Percentiles rank a stretch among this genome's conserved stretches.
Evolutionary conservation across 1,140 invertebrate species (phyloP).

Genomic region (Camponotus vicinus): DNA sequence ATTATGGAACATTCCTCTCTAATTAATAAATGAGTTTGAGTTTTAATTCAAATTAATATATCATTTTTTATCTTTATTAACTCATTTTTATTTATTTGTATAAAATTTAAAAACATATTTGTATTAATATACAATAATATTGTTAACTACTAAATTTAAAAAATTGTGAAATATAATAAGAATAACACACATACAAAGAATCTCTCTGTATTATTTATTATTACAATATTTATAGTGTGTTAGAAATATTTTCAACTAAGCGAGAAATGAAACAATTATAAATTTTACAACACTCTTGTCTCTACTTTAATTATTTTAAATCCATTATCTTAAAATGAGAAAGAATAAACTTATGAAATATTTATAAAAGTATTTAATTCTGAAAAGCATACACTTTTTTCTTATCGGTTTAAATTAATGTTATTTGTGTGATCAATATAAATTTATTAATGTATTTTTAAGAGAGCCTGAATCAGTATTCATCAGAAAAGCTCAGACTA

Average conservation of each 20-base stretch:
- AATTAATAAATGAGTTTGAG: neutral
- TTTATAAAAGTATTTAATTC: too few species aligned
- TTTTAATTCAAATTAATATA: neutral
- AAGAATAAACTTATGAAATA: too few species aligned
- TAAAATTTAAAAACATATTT: too few species aligned
- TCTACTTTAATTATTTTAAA: neutral
- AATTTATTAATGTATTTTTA: slow-evolving; percentile 39
- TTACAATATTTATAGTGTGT: neutral
- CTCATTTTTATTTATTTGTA: too few species aligned
- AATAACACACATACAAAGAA: too few species aligned
- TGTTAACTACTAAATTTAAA: too few species aligned
- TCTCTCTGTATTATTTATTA: neutral
- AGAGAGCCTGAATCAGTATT: slow-evolving; percentile 32
- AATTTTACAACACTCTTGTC: neutral
- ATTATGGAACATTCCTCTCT: neutral
- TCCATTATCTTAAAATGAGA: neutral
- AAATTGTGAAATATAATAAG: neutral
- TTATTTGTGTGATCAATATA: slow-evolving; percentile 1
- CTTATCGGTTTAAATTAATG: slow-evolving; percentile 8
- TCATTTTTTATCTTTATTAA: neutral
- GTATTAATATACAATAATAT: too few species aligned
- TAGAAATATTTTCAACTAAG: neutral
- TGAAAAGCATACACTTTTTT: too few species aligned
- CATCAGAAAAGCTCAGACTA: neutral
- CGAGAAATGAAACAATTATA: neutral